Conservation (phyloP, 2,113 vertebrate genomes). For the Sciurus niger region DNA sequence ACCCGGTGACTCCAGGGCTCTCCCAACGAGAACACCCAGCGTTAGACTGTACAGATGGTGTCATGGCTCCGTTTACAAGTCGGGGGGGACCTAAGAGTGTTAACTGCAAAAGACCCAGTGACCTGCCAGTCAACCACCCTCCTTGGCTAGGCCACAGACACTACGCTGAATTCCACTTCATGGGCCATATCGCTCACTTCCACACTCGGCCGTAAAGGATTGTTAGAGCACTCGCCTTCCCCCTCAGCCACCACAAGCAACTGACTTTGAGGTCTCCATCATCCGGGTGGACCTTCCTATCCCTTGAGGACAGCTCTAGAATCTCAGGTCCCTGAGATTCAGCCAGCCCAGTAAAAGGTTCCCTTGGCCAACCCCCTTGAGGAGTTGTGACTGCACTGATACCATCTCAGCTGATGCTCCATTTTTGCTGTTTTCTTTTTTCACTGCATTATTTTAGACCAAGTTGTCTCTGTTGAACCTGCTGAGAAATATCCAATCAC, state of each 20-base stretch:
- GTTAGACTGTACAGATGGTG: not conserved
- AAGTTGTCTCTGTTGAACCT: constrained; percentile 71
- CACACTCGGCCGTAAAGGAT: not conserved
- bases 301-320: not conserved
- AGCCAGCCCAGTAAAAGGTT: not conserved
- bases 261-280: constrained; percentile 25
- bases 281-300: not conserved
- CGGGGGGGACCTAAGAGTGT: not conserved
- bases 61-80: constrained; percentile 9
- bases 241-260: not conserved
- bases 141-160: not conserved
- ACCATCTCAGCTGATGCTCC: not conserved
- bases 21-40: not conserved
- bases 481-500: constrained; percentile 70
- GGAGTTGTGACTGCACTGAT: not conserved
- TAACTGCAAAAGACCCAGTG: not conserved
- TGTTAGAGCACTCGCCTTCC: not conserved
- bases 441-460: constrained; percentile 68
- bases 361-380: not conserved
- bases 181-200: not conserved
- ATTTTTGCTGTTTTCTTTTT: not conserved
- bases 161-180: not conserved
- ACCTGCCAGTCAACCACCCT: not conserved
- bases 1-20: constrained; percentile 54
- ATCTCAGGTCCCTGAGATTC: not conserved